phyloP scores from a whole-genome alignment of 2,888 invertebrate genomes.

The Nemotelus nigrinus region DNA sequence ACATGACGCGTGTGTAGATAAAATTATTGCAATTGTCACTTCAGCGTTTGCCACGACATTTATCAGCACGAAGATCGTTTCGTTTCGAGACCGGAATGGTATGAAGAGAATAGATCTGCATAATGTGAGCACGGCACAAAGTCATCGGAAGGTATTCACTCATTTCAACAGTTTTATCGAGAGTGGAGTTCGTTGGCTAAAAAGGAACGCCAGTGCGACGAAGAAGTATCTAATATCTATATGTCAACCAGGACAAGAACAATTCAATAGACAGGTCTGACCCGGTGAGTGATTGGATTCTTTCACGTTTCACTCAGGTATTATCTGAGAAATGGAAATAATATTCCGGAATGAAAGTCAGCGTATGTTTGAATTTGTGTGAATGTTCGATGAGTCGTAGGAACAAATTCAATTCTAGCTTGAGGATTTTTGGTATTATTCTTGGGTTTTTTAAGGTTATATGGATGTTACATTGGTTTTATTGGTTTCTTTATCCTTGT shows the following conservation, averaged over 20 bases:
- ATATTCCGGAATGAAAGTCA: neutral
- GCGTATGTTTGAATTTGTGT: no score
- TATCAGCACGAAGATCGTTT: constrained; percentile 1
- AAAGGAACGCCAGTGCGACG: neutral
- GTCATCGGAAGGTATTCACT: constrained; percentile 12
- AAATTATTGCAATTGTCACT: constrained; percentile 35
- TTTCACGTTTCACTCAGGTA: neutral
- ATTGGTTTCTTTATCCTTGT: no score
- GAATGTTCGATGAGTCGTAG: no score
- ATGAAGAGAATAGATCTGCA: constrained; percentile 14
- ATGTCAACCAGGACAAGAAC: constrained; percentile 8
- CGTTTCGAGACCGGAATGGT: neutral
- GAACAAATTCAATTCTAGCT: no score
- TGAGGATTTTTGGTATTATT: no score
- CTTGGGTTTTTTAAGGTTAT: no score
- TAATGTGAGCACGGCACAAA: neutral
- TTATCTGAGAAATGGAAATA: constrained; percentile 16
- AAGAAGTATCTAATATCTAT: neutral
- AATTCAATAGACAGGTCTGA: constrained; percentile 5
- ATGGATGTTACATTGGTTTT: no score
- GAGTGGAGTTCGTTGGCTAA: no score
- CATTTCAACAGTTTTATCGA: no score
- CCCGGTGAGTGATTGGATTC: constrained; percentile 18
- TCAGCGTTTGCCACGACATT: constrained; percentile 10
- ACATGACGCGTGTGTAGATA: neutral